These are phyloP conservation scores for Smittia sp. DNA, from an alignment of 2,888 invertebrate genomes.

Conservation along the genomic window DNA sequence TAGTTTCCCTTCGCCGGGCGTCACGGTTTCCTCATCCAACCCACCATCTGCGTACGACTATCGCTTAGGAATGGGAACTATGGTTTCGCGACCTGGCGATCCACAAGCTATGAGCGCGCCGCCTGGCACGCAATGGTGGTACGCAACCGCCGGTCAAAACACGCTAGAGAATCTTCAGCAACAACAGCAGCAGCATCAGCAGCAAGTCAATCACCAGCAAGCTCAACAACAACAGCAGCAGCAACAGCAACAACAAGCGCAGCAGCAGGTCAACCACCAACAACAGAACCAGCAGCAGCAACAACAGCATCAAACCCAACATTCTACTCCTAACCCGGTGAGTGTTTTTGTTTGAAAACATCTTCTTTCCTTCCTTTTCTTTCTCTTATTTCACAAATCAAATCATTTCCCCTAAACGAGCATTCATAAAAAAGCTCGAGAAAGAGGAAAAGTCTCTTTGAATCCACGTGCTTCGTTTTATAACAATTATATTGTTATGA, in stretches of 20 bases:
- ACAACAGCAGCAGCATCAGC: slow-evolving; percentile 55
- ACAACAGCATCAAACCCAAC: slow-evolving; percentile 49
- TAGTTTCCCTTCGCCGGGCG: slow-evolving; percentile 70
- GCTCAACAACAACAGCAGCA: slow-evolving; percentile 55
- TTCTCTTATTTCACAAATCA: not conserved
- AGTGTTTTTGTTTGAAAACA: slow-evolving; percentile 46
- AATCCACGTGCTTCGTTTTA: slow-evolving; percentile 40
- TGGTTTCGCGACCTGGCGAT: slow-evolving; percentile 50
- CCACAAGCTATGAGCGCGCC: slow-evolving; percentile 46
- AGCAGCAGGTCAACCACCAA: no score
- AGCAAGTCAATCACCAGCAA: slow-evolving; percentile 52
- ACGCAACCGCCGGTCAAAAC: slow-evolving; percentile 61
- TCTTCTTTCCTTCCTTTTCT: slow-evolving; percentile 21
- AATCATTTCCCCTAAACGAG: not conserved
- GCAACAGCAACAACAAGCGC: slow-evolving; percentile 44
- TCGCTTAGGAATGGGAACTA: slow-evolving; percentile 62
- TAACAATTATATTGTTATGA: slow-evolving; percentile 41
- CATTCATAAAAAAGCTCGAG: slow-evolving; percentile 8
- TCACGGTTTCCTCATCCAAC: slow-evolving; percentile 61
- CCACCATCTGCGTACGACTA: slow-evolving; percentile 71
- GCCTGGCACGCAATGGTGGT: slow-evolving; percentile 71
- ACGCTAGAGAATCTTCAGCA: slow-evolving; percentile 62
- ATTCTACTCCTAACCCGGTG: slow-evolving; percentile 28
- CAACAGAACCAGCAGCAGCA: slow-evolving; percentile 45
- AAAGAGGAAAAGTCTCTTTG: slow-evolving; percentile 39